Evolutionary conservation across 1,140 invertebrate species (phyloP).

Genomic region (Theocolax elegans): DNA sequence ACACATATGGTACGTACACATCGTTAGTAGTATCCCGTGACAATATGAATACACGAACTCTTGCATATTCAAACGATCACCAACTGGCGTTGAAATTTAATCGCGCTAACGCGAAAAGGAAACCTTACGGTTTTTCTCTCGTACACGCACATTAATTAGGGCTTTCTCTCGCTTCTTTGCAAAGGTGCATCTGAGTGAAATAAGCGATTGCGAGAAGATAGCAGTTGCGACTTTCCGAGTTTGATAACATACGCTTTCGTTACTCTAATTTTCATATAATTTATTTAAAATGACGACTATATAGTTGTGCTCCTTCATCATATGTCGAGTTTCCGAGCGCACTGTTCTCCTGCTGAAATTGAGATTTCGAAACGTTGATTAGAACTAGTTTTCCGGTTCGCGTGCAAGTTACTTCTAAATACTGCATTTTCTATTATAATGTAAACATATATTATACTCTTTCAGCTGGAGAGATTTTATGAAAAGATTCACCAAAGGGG

Average conservation of each 20-base stretch:
- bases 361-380: constrained; percentile 28
- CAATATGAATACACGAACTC: no score
- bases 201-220: background rate
- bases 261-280: constrained; percentile 10
- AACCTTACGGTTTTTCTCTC: background rate
- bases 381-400: background rate
- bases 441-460: no score
- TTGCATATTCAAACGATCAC: no score
- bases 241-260: background rate
- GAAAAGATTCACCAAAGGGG: background rate
- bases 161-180: constrained; percentile 26
- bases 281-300: constrained; percentile 8
- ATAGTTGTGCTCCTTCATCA: background rate
- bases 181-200: background rate
- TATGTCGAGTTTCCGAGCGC: background rate
- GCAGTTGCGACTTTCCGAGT: no score
- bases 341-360: background rate
- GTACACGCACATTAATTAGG: constrained; percentile 11
- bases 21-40: no score
- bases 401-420: no score
- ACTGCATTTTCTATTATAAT: no score
- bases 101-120: constrained; percentile 1
- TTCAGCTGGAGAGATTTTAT: constrained; percentile 15
- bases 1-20: no score
- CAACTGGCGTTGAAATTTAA: background rate